Percentiles rank a stretch among this genome's conserved stretches.
Conservation (phyloP, 2,113 vertebrate genomes). For the Turnix velox region DNA sequence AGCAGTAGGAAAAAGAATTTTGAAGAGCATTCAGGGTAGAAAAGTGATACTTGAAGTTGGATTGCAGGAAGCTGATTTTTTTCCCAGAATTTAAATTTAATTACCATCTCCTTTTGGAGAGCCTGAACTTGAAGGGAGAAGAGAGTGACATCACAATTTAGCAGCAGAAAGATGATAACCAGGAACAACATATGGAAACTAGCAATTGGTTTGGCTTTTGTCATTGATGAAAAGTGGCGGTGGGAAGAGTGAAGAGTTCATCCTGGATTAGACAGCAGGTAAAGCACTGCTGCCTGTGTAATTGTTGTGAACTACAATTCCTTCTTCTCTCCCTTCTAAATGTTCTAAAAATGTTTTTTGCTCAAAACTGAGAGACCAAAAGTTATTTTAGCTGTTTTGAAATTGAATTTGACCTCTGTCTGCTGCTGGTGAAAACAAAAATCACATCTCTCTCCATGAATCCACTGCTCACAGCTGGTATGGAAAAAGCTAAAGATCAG, state of each 20-base stretch:
- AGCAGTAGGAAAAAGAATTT: background rate
- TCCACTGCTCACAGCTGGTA: background rate
- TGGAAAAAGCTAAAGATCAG: background rate
- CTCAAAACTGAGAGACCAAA: background rate
- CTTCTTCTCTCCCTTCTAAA: background rate
- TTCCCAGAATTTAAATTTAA: background rate
- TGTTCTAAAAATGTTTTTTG: background rate
- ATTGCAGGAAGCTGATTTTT: background rate
- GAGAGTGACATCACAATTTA: background rate
- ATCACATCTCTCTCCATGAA: background rate
- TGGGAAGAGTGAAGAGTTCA: background rate
- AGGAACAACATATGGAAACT: background rate
- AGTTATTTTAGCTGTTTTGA: background rate
- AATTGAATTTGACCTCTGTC: background rate
- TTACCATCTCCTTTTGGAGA: background rate
- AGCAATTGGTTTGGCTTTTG: background rate
- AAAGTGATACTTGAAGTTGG: background rate
- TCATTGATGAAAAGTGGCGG: background rate
- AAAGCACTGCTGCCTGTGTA: background rate
- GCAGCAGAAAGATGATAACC: background rate
- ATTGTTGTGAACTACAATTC: background rate
- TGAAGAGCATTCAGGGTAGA: background rate
- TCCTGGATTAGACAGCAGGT: background rate
- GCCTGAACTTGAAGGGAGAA: background rate
- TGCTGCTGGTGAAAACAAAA: background rate